Evolutionary conservation across 2,888 invertebrate genomes (phyloP).

Genomic region (Pogonocherus hispidulus): DNA sequence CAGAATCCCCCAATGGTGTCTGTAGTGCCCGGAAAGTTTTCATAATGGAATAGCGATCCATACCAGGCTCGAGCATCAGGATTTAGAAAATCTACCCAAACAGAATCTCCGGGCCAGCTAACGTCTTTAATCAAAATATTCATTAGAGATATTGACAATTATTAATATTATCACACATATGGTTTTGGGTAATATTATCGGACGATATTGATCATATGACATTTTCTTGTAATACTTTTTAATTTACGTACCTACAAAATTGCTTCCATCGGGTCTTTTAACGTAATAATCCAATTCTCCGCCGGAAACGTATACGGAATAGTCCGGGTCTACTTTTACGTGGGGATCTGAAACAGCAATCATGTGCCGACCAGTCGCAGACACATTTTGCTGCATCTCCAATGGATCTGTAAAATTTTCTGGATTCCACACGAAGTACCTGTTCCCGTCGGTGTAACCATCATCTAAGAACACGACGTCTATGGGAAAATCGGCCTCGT

Average conservation of each 20-base stretch:
- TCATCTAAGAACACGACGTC: constrained; percentile 99
- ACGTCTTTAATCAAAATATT: constrained; percentile 67
- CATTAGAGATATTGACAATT: no score
- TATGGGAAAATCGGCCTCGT: constrained; percentile 90
- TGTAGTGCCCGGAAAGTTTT: constrained; percentile 76
- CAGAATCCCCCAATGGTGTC: constrained; percentile 86
- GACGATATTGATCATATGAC: no score
- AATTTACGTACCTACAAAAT: constrained; percentile 93
- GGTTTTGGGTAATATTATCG: no score
- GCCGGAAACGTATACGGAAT: constrained; percentile 89
- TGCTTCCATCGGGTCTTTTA: constrained; percentile 87
- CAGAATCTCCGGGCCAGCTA: constrained; percentile 97
- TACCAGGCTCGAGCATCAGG: constrained; percentile 88
- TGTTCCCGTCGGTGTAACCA: constrained; percentile 94
- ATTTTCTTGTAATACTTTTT: no score
- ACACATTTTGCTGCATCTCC: constrained; percentile 89
- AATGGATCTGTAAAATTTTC: constrained; percentile 82
- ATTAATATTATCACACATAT: no score
- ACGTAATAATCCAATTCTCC: constrained; percentile 71
- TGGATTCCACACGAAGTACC: constrained; percentile 89
- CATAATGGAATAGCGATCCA: constrained; percentile 70
- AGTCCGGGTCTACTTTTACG: constrained; percentile 90
- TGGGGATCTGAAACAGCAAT: constrained; percentile 97
- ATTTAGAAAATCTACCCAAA: constrained; percentile 93
- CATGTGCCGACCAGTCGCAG: constrained; percentile 88